phyloP scores from a whole-genome alignment of 1,140 invertebrate genomes.

The Cotesia typhae region DNA sequence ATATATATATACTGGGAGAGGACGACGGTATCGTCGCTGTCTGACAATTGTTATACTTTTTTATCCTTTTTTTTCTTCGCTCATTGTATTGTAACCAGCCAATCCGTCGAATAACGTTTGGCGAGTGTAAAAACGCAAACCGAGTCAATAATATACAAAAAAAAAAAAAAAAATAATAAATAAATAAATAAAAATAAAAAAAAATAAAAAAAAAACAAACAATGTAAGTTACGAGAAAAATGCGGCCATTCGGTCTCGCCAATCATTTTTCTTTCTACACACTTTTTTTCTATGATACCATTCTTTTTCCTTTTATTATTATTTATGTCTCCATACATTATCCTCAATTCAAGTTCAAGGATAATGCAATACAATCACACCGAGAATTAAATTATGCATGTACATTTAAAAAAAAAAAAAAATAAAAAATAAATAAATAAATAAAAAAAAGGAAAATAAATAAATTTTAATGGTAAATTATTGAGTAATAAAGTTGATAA shows the following conservation, averaged over 20 bases:
- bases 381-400: background rate
- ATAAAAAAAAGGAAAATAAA: background rate
- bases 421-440: too few species aligned
- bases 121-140: background rate
- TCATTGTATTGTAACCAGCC: background rate
- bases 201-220: conserved; percentile 4
- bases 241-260: conserved; percentile 22
- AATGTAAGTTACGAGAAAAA: conserved; percentile 12
- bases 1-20: conserved; percentile 3
- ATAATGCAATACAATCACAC: conserved; percentile 17
- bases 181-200: too few species aligned
- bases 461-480: background rate
- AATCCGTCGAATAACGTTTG: conserved; percentile 8
- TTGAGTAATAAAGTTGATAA: conserved; percentile 1
- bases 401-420: background rate
- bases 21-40: conserved; percentile 6
- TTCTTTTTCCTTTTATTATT: background rate
- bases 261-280: conserved; percentile 24
- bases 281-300: conserved; percentile 6
- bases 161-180: conserved; percentile 13
- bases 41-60: conserved; percentile 30
- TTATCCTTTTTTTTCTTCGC: background rate
- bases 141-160: background rate
- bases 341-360: conserved; percentile 32
- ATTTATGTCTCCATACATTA: background rate